phyloP scores from a whole-genome alignment of 2,888 invertebrate species.

The Cheilosia vernalis region DNA sequence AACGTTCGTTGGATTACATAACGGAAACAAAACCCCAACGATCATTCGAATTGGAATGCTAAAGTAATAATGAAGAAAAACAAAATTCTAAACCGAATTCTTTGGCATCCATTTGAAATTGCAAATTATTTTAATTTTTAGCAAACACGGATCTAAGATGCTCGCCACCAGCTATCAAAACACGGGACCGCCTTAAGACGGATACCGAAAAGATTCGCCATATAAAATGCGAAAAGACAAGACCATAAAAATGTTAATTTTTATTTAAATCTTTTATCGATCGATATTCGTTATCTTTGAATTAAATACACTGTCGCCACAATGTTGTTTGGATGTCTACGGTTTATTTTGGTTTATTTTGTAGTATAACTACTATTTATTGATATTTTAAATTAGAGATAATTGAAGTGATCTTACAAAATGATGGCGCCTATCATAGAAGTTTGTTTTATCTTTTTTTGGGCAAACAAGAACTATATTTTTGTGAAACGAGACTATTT shows the following conservation, averaged over 20 bases:
- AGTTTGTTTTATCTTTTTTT: not conserved
- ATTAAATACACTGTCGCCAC: constrained; percentile 23
- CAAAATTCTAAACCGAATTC: constrained; percentile 19
- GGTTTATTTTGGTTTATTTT: not conserved
- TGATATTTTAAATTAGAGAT: constrained; percentile 33
- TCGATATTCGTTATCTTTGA: constrained; percentile 14
- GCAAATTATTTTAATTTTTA: constrained; percentile 41
- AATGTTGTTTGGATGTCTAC: constrained; percentile 25
- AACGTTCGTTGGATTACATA: not conserved
- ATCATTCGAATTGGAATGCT: not conserved
- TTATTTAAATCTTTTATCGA: constrained; percentile 6
- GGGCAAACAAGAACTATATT: too few species aligned
- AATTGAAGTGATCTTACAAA: constrained; percentile 9
- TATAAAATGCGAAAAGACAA: constrained; percentile 33
- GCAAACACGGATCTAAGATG: constrained; percentile 44
- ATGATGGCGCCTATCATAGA: constrained; percentile 9
- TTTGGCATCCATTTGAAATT: constrained; percentile 4
- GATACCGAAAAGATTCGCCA: not conserved
- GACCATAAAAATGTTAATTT: constrained; percentile 24
- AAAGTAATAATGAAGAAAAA: constrained; percentile 3
- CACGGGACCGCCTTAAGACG: not conserved
- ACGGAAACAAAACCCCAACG: not conserved
- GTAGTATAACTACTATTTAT: not conserved
- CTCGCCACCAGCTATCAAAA: not conserved
- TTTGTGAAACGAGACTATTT: not conserved